Conservation (phyloP, 2,888 invertebrate species). For the Eristalinus sepulchralis region DNA sequence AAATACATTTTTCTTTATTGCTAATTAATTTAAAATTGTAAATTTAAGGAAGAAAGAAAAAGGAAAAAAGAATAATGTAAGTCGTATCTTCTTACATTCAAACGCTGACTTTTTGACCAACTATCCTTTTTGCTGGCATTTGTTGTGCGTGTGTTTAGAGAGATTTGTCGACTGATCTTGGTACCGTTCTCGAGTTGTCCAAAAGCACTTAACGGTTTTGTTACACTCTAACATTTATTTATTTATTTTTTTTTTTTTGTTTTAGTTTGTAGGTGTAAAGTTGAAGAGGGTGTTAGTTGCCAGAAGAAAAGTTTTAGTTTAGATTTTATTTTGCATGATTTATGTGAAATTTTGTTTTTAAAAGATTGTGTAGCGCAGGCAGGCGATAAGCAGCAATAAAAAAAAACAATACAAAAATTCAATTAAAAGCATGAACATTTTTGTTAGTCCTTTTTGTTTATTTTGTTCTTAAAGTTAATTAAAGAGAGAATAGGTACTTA, state of each 20-base stretch:
- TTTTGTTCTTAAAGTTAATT: neutral
- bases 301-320: conserved; percentile 9
- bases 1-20: no score
- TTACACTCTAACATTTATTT: conserved; percentile 70
- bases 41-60: neutral
- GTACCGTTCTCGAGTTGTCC: conserved; percentile 86
- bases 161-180: conserved; percentile 86
- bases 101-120: conserved; percentile 88
- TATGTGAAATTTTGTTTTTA: conserved; percentile 32
- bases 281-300: conserved; percentile 18
- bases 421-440: conserved; percentile 53
- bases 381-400: conserved; percentile 72
- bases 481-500: conserved; percentile 21
- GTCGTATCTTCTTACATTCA: conserved; percentile 85
- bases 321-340: conserved; percentile 10
- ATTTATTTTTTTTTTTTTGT: conserved; percentile 32
- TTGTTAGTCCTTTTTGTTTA: conserved; percentile 42
- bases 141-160: conserved; percentile 84
- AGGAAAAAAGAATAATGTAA: conserved; percentile 20
- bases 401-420: conserved; percentile 1
- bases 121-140: conserved; percentile 83
- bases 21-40: neutral
- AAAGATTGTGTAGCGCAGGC: conserved; percentile 41
- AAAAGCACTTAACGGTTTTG: conserved; percentile 83
- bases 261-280: conserved; percentile 5